Conservation (phyloP, 2,888 invertebrate genomes). For the Athetis lepigone region DNA sequence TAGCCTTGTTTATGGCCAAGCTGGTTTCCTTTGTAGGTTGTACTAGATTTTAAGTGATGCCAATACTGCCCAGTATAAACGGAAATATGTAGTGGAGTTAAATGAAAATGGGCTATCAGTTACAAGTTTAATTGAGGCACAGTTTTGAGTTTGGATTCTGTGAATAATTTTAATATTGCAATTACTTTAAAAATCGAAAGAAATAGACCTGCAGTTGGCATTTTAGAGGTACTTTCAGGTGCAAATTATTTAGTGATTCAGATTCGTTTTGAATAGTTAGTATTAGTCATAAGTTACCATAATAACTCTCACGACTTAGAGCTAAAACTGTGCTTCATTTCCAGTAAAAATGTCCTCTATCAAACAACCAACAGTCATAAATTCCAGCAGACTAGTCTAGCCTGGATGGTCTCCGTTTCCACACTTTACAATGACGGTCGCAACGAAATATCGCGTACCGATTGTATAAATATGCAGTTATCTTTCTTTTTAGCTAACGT, state of each 20-base stretch:
- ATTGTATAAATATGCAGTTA: conserved; percentile 90
- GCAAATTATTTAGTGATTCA: too few species aligned
- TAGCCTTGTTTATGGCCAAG: conserved; percentile 60
- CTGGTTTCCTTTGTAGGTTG: conserved; percentile 56
- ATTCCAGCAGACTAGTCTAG: conserved; percentile 33
- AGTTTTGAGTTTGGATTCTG: too few species aligned
- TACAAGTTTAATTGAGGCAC: conserved; percentile 33
- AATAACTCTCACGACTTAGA: not conserved
- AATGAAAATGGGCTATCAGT: conserved; percentile 28
- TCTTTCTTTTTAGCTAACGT: conserved; percentile 90
- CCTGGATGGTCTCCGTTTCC: conserved; percentile 44
- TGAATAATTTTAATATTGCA: too few species aligned
- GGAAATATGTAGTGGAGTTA: conserved; percentile 25
- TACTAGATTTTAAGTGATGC: conserved; percentile 50
- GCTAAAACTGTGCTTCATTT: not conserved
- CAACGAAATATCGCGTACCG: conserved; percentile 86
- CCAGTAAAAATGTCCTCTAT: conserved; percentile 9
- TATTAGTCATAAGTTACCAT: too few species aligned
- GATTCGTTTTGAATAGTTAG: too few species aligned
- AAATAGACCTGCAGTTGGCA: not conserved
- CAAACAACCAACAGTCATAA: conserved; percentile 27
- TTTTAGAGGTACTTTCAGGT: too few species aligned
- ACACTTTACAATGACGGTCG: conserved; percentile 84
- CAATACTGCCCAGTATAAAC: conserved; percentile 40
- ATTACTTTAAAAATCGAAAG: too few species aligned